phyloP scores from a whole-genome alignment of 2,113 vertebrate genomes.

The Podarcis muralis region DNA sequence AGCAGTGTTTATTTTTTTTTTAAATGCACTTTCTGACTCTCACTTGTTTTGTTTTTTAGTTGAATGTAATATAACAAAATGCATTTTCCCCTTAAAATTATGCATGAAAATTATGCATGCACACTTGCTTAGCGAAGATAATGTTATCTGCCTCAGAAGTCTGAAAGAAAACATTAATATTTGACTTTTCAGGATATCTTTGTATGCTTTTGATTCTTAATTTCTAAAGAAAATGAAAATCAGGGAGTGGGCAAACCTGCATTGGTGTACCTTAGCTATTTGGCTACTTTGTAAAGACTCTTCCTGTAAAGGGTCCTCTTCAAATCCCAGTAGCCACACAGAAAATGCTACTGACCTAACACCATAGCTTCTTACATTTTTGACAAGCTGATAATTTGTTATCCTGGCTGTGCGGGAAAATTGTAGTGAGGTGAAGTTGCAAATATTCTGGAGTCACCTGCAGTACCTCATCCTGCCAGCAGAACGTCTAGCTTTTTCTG shows the following conservation, averaged over 20 bases:
- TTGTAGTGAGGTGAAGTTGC: not conserved
- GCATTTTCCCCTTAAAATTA: not conserved
- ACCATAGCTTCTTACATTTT: not conserved
- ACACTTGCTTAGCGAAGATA: not conserved
- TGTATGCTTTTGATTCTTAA: not conserved
- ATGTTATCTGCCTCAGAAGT: not conserved
- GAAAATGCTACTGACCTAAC: not conserved
- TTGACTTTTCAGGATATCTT: not conserved
- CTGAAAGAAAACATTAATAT: not conserved
- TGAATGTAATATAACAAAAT: not conserved
- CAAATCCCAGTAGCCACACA: not conserved
- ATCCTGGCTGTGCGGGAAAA: not conserved
- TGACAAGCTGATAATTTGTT: not conserved
- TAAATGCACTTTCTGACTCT: not conserved
- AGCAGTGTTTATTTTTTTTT: not conserved
- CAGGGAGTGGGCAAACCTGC: not conserved
- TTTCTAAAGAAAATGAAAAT: not conserved
- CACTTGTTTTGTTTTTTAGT: not conserved
- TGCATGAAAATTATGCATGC: not conserved
- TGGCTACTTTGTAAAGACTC: not conserved
- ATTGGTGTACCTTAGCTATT: not conserved
- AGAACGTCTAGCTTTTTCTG: not conserved
- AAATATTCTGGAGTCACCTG: not conserved
- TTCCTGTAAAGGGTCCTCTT: not conserved
- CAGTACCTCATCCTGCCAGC: not conserved